phyloP scores from a whole-genome alignment of 2,797 vertebrate genomes.

The Microctenopoma stevenorrisi region DNA sequence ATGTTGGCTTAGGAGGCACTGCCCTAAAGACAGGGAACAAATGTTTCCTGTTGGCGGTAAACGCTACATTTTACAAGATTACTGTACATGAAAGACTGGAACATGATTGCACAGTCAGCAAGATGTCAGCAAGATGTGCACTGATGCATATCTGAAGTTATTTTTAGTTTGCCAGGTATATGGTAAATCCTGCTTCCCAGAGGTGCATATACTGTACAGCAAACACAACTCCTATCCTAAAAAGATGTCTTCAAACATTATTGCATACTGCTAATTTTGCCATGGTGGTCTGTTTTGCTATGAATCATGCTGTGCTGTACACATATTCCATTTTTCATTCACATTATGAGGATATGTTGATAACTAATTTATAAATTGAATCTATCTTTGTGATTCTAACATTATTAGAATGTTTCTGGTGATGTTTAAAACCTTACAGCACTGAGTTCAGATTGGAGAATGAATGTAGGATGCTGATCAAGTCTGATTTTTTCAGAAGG shows the following conservation, averaged over 20 bases:
- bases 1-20: neutral
- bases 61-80: neutral
- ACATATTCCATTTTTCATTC: too few species aligned
- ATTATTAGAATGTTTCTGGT: too few species aligned
- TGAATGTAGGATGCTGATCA: too few species aligned
- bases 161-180: neutral
- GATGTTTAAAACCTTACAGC: too few species aligned
- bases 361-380: too few species aligned
- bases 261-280: too few species aligned
- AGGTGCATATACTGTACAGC: neutral
- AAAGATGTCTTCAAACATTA: neutral
- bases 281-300: too few species aligned
- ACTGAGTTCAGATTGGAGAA: too few species aligned
- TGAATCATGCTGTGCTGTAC: too few species aligned
- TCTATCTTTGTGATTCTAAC: too few species aligned
- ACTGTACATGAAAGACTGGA: neutral
- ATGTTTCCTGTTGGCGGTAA: neutral
- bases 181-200: neutral
- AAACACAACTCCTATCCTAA: neutral
- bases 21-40: neutral
- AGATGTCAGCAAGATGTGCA: neutral
- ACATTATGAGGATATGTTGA: too few species aligned
- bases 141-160: neutral
- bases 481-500: too few species aligned
- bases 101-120: neutral